A percentile compares a stretch with the other conserved stretches of the same genome.
Evolutionary conservation across 2,888 invertebrate species (phyloP).

Genomic region (Harpalus rufipes): DNA sequence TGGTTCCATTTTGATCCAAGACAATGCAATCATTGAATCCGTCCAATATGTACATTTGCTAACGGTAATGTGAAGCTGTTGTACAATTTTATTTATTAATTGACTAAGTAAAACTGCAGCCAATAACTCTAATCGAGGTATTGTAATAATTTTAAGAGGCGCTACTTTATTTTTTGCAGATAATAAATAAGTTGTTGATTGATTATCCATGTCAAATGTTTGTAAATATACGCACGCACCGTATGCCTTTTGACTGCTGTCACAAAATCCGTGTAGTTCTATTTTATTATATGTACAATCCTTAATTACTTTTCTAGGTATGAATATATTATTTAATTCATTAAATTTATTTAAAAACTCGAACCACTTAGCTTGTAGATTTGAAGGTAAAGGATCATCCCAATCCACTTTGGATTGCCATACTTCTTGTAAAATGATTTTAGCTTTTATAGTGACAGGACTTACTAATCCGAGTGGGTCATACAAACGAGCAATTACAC

Average conservation of each 20-base stretch:
- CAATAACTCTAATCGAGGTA: conserved; percentile 12
- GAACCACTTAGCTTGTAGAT: neutral
- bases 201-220: neutral
- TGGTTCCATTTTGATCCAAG: conserved; percentile 13
- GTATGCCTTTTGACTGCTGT: neutral
- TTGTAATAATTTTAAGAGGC: conserved; percentile 10
- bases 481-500: neutral
- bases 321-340: neutral
- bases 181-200: neutral
- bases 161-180: neutral
- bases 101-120: conserved; percentile 5
- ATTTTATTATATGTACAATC: neutral
- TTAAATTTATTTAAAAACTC: neutral
- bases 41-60: conserved; percentile 17
- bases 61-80: neutral
- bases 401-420: conserved; percentile 12
- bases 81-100: neutral
- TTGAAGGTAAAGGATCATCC: conserved; percentile 5
- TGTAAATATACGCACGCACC: conserved; percentile 4
- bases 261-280: conserved; percentile 18
- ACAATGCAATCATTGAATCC: conserved; percentile 19
- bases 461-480: conserved; percentile 12
- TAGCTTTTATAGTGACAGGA: conserved; percentile 9
- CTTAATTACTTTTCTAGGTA: neutral
- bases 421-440: conserved; percentile 5